These are phyloP conservation scores for Scaeva pyrastri DNA, from an alignment of 2,888 invertebrate genomes.

Conservation along the genomic window DNA sequence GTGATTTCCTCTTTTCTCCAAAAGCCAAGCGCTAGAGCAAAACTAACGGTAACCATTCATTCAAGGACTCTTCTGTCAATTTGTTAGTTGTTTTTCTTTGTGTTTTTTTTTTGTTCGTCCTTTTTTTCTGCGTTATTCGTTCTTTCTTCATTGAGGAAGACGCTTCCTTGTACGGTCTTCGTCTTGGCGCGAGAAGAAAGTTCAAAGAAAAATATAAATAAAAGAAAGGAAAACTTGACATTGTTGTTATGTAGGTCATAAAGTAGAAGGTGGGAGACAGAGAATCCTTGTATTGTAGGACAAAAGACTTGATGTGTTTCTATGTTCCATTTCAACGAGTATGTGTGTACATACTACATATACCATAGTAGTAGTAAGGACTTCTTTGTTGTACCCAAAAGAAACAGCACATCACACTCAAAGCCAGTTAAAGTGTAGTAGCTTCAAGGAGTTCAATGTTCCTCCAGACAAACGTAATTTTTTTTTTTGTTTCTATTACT, in stretches of 20 bases:
- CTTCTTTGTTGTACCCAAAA: neutral
- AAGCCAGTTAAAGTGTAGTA: constrained; percentile 12
- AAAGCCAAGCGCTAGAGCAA: constrained; percentile 31
- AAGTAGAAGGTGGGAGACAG: constrained; percentile 57
- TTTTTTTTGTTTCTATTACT: neutral
- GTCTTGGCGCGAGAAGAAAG: constrained; percentile 19
- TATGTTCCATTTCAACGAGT: constrained; percentile 13
- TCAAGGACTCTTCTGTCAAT: constrained; percentile 55
- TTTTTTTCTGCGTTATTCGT: constrained; percentile 9
- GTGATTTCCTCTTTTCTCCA: constrained; percentile 12
- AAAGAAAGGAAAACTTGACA: constrained; percentile 62
- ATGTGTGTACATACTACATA: neutral
- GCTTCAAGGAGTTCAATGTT: constrained; percentile 29
- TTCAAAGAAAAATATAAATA: constrained; percentile 23
- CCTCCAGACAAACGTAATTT: constrained; percentile 5
- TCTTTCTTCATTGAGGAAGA: constrained; percentile 4
- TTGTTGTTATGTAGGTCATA: constrained; percentile 72
- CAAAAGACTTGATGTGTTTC: constrained; percentile 54
- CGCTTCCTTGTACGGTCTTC: neutral
- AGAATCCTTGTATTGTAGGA: constrained; percentile 32
- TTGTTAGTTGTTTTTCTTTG: constrained; percentile 27
- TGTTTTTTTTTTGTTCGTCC: no score
- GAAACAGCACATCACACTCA: constrained; percentile 7
- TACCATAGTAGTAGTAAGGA: neutral
- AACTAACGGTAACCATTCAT: constrained; percentile 54